Percentiles rank a stretch among this genome's conserved stretches.
Evolutionary conservation across 1,140 invertebrate genomes (phyloP).

Genomic region (Periplaneta americana): DNA sequence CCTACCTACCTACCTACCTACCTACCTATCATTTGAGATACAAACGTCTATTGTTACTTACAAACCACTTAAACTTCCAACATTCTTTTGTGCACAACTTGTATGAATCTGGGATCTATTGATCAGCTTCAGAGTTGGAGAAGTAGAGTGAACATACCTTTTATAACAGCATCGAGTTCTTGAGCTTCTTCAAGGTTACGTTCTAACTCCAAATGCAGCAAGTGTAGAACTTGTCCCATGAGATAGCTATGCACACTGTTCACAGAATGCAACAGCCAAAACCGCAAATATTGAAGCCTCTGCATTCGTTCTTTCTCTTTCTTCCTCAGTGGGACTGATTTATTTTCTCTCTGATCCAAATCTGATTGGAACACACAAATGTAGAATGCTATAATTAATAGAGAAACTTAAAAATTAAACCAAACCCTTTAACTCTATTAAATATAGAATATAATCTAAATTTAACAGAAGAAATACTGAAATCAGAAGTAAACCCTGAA

Average conservation of each 20-base stretch:
- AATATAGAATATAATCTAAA: no score
- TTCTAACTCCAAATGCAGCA: constrained; percentile 43
- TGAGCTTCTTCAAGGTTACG: constrained; percentile 38
- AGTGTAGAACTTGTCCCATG: constrained; percentile 54
- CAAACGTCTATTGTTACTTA: background rate
- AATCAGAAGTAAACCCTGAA: no score
- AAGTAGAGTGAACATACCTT: constrained; percentile 28
- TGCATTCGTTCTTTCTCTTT: constrained; percentile 30
- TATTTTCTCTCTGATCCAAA: background rate
- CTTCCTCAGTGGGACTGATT: background rate
- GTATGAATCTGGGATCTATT: background rate
- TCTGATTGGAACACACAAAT: background rate
- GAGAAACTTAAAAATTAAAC: no score
- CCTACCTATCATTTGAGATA: background rate
- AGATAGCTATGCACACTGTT: constrained; percentile 57
- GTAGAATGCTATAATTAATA: background rate
- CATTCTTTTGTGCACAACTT: background rate
- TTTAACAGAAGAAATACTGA: no score
- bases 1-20: no score
- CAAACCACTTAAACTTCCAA: background rate
- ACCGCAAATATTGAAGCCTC: constrained; percentile 50
- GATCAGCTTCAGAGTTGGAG: background rate
- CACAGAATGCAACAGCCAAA: constrained; percentile 53
- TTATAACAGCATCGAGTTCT: constrained; percentile 42
- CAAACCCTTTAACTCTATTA: no score